A percentile compares a stretch with the other conserved stretches of the same genome.
phyloP scores from a whole-genome alignment of 2,113 vertebrate genomes.

The Spermophilus dauricus region DNA sequence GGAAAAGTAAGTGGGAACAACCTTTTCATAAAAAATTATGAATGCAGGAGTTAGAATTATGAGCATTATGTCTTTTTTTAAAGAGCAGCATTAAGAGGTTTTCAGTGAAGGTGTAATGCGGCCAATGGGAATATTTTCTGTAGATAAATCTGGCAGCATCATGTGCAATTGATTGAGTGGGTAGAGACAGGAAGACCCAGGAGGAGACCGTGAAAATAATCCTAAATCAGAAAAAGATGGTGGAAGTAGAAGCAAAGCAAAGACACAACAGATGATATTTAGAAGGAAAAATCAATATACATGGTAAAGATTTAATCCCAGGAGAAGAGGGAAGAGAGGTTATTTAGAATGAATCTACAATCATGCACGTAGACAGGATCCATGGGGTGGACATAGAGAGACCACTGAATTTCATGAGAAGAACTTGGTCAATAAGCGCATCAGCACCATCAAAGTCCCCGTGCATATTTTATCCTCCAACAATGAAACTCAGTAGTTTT shows the following conservation, averaged over 20 bases:
- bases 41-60: neutral
- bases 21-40: neutral
- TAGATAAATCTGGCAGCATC: neutral
- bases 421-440: neutral
- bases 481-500: neutral
- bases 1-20: neutral
- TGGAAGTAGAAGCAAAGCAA: neutral
- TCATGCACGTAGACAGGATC: neutral
- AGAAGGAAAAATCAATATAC: neutral
- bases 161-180: neutral
- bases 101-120: neutral
- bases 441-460: neutral
- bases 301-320: neutral
- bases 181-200: neutral
- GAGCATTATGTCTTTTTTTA: neutral
- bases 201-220: neutral
- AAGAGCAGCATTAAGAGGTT: neutral
- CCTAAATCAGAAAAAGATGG: neutral
- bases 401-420: constrained; percentile 21
- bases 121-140: neutral
- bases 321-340: neutral
- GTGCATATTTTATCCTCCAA: neutral
- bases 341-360: neutral
- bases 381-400: neutral
- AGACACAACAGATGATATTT: neutral